A percentile compares a stretch with the other conserved stretches of the same genome.
Conservation (phyloP, 2,888 invertebrate genomes). For the Agriotes lineatus region DNA sequence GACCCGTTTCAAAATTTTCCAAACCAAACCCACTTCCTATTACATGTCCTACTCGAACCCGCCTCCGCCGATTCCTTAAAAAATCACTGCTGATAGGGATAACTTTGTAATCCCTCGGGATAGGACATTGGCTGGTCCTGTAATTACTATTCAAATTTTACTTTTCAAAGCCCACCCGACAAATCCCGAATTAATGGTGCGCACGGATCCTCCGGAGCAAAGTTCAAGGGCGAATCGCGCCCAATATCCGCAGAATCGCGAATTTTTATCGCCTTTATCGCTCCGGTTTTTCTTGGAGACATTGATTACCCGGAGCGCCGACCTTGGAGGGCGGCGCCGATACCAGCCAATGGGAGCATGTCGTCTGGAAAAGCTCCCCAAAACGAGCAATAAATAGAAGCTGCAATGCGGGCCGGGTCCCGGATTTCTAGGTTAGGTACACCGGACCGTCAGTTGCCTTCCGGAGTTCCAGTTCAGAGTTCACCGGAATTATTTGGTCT, state of each 20-base stretch:
- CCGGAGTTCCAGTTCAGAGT: conserved; percentile 42
- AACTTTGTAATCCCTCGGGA: too few relatives aligned
- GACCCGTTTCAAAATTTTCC: too few relatives aligned
- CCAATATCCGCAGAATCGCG: conserved; percentile 23
- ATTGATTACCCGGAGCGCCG: conserved; percentile 49
- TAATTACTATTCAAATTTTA: too few relatives aligned
- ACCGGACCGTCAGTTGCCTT: conserved; percentile 48
- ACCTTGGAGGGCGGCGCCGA: conserved; percentile 44
- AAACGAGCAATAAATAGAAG: conserved; percentile 54
- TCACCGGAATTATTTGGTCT: conserved; percentile 9
- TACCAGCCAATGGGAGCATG: conserved; percentile 48
- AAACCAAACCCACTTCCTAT: too few relatives aligned
- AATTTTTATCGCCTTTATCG: conserved; percentile 24
- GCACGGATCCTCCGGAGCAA: not conserved
- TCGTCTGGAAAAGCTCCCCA: conserved; percentile 44
- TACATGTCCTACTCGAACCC: too few relatives aligned
- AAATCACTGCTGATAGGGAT: too few relatives aligned
- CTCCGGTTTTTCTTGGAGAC: conserved; percentile 23
- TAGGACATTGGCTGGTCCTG: too few relatives aligned
- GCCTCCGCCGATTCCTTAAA: too few relatives aligned
- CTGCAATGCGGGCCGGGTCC: conserved; percentile 59
- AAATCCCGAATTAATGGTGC: too few relatives aligned
- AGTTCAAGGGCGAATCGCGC: not conserved
- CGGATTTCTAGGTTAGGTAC: conserved; percentile 53
- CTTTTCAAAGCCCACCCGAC: too few relatives aligned